Evolutionary conservation across 2,888 invertebrate genomes (phyloP), one percentile per base, ranked within the genome.

Genomic region (Folsomia candida): DNA sequence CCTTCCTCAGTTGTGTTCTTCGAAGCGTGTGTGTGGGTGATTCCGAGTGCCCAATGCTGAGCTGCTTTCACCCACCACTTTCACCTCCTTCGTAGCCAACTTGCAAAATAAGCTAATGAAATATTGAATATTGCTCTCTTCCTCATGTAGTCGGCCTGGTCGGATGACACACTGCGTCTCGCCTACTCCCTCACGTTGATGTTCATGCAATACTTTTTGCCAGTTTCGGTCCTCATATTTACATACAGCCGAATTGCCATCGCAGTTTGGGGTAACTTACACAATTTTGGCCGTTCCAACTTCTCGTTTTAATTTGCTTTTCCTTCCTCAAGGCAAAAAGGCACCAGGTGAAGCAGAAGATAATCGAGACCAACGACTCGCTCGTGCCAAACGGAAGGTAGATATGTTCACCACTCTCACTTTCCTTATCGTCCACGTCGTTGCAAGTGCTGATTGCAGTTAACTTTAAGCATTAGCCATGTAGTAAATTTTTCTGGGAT

Each of bases 341-440:
- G 20, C 20, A 4, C 18, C 94, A 0, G 94, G 94, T 0, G 94
- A 94, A 83, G 94, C 94, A 0, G 91, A 93, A 82, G 89, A 90
- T 73, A 88, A 87, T 4, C 85, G 94, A 58, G 94, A 94, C 84
- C 89, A 89, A 77, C 86, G 93, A 61, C 89, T 94, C 85, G 93
- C 92, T 11, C 88, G 89, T 76, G 92, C 93, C 1, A 94, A 94
- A 83, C 86, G 91, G 84, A 94, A 94, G 90, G 94, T 94, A n/a
- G n/a, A n/a, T n/a, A n/a, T n/a, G n/a, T n/a, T n/a, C n/a, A n/a
- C n/a, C n/a, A n/a, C n/a, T n/a, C n/a, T n/a, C n/a, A n/a, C n/a
- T n/a, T n/a, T n/a, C n/a, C n/a, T n/a, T n/a, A n/a, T n/a, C n/a
- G n/a, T n/a, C n/a, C n/a, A n/a, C n/a, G n/a, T n/a, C n/a, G n/a